These are phyloP conservation scores for Agonum fuliginosum DNA, from an alignment of 2,888 invertebrate species.

Conservation along the genomic window DNA sequence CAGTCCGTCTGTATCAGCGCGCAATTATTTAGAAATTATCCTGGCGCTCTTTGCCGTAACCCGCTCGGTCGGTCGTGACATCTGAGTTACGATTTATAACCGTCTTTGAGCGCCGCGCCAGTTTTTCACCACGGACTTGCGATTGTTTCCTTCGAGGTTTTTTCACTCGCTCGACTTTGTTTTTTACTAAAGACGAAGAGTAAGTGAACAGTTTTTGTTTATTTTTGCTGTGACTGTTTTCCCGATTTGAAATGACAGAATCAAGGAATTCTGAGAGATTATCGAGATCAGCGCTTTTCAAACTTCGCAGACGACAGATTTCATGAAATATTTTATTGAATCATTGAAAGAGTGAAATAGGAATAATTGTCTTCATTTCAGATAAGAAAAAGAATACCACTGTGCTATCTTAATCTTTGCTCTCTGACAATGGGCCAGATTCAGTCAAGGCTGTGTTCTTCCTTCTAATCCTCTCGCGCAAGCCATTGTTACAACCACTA, in stretches of 20 bases:
- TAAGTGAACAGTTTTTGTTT: constrained; percentile 10
- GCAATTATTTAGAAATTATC: constrained; percentile 54
- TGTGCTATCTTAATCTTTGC: too few species aligned
- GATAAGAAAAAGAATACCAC: too few species aligned
- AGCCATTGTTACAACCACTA: too few species aligned
- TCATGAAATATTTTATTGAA: too few species aligned
- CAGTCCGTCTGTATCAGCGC: not conserved
- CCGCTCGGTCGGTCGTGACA: constrained; percentile 1
- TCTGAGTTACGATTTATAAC: constrained; percentile 37
- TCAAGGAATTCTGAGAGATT: constrained; percentile 35
- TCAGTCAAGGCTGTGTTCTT: too few species aligned
- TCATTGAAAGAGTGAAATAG: too few species aligned
- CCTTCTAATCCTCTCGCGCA: too few species aligned
- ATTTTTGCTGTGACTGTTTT: constrained; percentile 23
- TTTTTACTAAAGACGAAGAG: not conserved
- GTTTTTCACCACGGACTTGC: constrained; percentile 44
- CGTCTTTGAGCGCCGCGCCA: constrained; percentile 53
- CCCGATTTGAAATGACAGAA: constrained; percentile 35
- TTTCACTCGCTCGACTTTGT: not conserved
- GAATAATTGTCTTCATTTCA: too few species aligned
- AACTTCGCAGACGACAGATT: too few species aligned
- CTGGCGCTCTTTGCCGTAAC: not conserved
- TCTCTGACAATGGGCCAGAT: too few species aligned
- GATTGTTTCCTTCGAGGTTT: constrained; percentile 44
- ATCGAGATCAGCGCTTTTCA: constrained; percentile 5